Conservation (phyloP, 2,113 vertebrate genomes). For the Myrmecophaga tridactyla region DNA sequence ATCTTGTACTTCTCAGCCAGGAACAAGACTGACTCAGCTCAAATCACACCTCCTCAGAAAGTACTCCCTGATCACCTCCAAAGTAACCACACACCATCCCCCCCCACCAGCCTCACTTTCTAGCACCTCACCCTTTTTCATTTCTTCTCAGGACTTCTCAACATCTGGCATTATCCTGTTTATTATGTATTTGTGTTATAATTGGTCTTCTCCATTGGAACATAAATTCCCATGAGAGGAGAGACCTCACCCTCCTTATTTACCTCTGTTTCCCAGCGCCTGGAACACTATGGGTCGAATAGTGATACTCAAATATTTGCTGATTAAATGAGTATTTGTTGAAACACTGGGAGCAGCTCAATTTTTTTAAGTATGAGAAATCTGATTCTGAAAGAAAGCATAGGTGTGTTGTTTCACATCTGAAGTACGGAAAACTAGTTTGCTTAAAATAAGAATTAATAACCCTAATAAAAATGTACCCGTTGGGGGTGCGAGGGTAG, state of each 20-base stretch:
- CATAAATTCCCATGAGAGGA: neutral
- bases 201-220: neutral
- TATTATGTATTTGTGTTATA: neutral
- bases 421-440: neutral
- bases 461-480: neutral
- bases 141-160: neutral
- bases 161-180: no score
- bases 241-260: neutral
- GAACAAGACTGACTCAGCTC: neutral
- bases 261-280: neutral
- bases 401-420: neutral
- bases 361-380: neutral
- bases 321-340: neutral
- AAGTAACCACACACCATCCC: neutral
- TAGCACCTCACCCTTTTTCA: neutral
- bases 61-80: no score
- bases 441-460: neutral
- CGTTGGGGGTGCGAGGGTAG: no score
- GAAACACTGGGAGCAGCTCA: neutral
- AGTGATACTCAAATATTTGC: neutral
- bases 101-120: neutral
- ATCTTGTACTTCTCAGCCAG: neutral
- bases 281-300: neutral
- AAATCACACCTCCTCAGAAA: neutral
- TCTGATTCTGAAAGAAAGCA: neutral